Base-by-base conservation (phyloP, 1,140 invertebrate genomes). In the Belonocnema kinseyi region DNA sequence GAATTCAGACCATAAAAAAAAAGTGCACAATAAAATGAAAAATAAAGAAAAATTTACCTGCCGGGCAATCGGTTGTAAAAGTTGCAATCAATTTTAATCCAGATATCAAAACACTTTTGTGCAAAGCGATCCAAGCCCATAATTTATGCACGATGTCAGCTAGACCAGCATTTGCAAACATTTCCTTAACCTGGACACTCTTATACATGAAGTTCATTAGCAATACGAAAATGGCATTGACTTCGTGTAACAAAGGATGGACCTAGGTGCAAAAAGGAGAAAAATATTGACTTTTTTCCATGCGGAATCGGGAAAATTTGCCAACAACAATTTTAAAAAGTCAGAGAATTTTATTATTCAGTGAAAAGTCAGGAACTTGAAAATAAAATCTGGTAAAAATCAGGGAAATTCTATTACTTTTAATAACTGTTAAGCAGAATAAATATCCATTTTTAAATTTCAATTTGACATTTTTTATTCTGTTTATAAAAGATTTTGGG, bases 111-210 rank as follows among this genome's bases (percentile, higher is more conserved):
- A 92, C 84, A 70, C 56, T 79, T 78, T 91, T 91, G 80, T 91
- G 90, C n/a, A 90, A 83, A 14, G 83, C 85, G 75, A 92, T 90
- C 92, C 93, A 93, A 19, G 85, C 84, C 93, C 93, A 93, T 21
- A 93, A 79, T 85, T 94, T 94, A 75, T 93, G 93, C 10, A 93
- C 70, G 6, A 92, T 78, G 82, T 93, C 93, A 10, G 92, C 89
- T 16, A 93, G 84, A 50, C 92, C 92, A 40, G 86, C 82, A 71
- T 87, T 82, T 0, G 88, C 87, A 6, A 92, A 85, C 54, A 82
- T 82, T 56, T 83, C 79, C 78, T 93, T 93, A 2, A 91, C 90
- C 17, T 82, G 54, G 19, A 61, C 75, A 79, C 86, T 85, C 46
- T 87, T 86, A 17, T 89, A 85, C 84, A 93, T 87, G 74, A 93